Percentiles rank a stretch among this genome's conserved stretches.
Conservation (phyloP, 2,888 invertebrate genomes). For the Halictus quadricinctus region DNA sequence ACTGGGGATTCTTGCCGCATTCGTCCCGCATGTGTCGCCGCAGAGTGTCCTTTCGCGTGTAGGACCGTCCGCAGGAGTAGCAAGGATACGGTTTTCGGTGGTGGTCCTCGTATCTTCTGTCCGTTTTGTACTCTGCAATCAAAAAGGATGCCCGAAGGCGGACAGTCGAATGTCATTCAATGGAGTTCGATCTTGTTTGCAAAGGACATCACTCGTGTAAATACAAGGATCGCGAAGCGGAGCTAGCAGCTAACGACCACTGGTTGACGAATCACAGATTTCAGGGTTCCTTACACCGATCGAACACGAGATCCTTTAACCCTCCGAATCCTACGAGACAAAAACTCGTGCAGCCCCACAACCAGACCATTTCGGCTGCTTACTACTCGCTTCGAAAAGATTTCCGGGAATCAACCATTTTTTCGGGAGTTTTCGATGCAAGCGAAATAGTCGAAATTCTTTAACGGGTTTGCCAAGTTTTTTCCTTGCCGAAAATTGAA, state of each 20-base stretch:
- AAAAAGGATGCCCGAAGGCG: constrained; percentile 11
- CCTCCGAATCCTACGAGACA: neutral
- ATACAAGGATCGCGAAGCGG: neutral
- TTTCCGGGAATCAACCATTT: too few relatives aligned
- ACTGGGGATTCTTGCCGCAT: constrained; percentile 88
- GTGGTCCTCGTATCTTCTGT: neutral
- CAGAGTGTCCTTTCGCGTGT: constrained; percentile 87
- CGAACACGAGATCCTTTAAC: neutral
- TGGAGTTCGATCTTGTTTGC: neutral
- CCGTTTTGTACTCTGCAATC: constrained; percentile 31
- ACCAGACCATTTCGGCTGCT: neutral
- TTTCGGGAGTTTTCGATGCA: neutral
- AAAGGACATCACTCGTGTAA: neutral
- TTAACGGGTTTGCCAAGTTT: neutral
- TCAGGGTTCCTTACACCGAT: neutral
- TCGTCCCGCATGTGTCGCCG: constrained; percentile 87
- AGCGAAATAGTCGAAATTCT: neutral
- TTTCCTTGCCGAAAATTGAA: neutral
- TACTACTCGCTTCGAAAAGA: neutral
- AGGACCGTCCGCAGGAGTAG: constrained; percentile 74
- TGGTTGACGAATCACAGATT: neutral
- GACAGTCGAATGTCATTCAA: neutral
- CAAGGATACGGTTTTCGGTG: constrained; percentile 70
- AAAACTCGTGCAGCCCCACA: neutral
- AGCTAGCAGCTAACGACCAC: neutral